Evolutionary conservation across 2,888 invertebrate species (phyloP).

Genomic region (Epinotia brunnichana): DNA sequence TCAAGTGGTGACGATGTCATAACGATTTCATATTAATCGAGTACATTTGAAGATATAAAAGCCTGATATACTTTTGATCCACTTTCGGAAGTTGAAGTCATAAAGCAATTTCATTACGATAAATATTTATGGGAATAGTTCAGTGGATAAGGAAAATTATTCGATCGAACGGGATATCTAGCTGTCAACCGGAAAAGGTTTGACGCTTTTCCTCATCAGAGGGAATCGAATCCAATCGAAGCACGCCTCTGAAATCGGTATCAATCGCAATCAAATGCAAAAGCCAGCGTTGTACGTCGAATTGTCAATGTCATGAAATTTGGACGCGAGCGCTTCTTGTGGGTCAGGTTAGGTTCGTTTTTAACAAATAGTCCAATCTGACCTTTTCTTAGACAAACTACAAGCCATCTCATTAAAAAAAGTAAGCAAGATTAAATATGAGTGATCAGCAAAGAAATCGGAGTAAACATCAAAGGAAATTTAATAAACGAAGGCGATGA

Average conservation of each 20-base stretch:
- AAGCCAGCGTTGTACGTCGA: no score
- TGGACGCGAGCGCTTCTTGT: no score
- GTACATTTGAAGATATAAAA: no score
- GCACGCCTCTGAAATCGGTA: not conserved
- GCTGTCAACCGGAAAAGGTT: not conserved
- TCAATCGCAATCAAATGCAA: no score
- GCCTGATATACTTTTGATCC: not conserved
- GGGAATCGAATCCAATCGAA: not conserved
- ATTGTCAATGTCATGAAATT: no score
- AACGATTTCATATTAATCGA: no score
- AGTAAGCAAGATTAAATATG: conserved; percentile 1
- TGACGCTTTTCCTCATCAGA: not conserved
- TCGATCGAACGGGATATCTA: conserved; percentile 5
- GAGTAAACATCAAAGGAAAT: conserved; percentile 27
- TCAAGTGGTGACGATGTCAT: no score
- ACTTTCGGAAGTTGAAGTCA: conserved; percentile 1
- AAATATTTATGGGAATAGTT: conserved; percentile 6
- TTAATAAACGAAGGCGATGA: conserved; percentile 28
- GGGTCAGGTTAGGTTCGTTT: not conserved
- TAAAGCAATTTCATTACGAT: conserved; percentile 2
- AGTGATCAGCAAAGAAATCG: conserved; percentile 17
- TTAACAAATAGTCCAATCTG: not conserved
- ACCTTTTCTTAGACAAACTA: not conserved
- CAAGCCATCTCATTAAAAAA: not conserved
- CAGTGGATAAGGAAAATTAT: conserved; percentile 6